Evolutionary conservation across 2,888 invertebrate species (phyloP), one percentile per base, ranked within the genome.

Genomic region (Argynnis bischoffii): DNA sequence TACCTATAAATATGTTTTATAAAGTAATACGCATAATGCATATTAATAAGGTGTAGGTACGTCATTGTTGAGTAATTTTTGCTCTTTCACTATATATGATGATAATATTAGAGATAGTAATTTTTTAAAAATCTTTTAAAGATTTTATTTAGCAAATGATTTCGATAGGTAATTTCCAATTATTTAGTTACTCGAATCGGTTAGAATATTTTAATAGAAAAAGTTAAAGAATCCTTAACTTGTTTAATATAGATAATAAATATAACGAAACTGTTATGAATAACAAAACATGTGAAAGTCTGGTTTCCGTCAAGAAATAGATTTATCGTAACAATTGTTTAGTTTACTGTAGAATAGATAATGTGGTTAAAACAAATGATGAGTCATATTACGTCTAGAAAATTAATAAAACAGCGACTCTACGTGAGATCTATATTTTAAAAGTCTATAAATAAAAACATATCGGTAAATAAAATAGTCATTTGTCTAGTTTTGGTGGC

Each of bases 321-420:
- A 69, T 68, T 71, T 73, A 70, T 67, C 51, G 59, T 70, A 64
- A 50, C 59, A 63, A 64, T 61, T 67, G 26, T 26, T 59, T 48
- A 59, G 21, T 47, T 57, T 57, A 21, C 35, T 1, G 47, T 47
- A 26, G 47, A 69, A 71, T 61, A 64, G 66, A 55, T 54, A 59
- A 46, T 31, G 51, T 57, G 50, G 64, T 72, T 72, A 70, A 74
- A 77, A 76, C 69, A 67, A 72, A 70, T 72, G 71, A 67, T 78
- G 77, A 78, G 6, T 78, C 77, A 76, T 55, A 59, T 57, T 55
- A 55, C 55, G 69, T 73, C 73, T 73, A 70, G 69, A 48, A 67
- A 64, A 56, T 67, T 71, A 69, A 71, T 73, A 69, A 69, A 72
- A 64, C 48, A 26, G 35, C 21, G 16, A 57, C 54, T 57, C 65